These are phyloP conservation scores for Listrodromus nycthemerus DNA, from an alignment of 2,888 invertebrate species.

Conservation along the genomic window DNA sequence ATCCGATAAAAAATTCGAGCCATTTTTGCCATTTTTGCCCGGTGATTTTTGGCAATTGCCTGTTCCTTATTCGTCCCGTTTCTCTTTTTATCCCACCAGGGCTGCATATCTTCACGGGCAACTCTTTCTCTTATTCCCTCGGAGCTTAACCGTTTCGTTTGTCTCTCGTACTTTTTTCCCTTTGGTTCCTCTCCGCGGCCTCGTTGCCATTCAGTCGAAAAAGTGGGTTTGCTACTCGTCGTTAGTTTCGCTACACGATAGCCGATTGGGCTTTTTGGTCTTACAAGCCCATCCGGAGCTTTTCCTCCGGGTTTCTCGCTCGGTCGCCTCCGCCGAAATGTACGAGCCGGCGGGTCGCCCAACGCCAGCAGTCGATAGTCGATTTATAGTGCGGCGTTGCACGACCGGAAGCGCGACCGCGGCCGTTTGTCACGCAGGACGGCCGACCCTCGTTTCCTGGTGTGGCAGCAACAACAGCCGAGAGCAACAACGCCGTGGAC, in stretches of 20 bases:
- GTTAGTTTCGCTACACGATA: conserved; percentile 42
- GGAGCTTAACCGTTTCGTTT: background rate
- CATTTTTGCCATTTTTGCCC: conserved; percentile 53
- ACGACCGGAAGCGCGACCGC: conserved; percentile 67
- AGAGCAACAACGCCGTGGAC: conserved; percentile 16
- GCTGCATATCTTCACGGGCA: background rate
- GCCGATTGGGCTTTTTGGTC: conserved; percentile 33
- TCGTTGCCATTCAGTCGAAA: conserved; percentile 10
- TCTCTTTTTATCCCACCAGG: background rate
- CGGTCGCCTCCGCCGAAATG: conserved; percentile 43
- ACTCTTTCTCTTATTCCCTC: background rate
- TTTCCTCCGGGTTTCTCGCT: conserved; percentile 17
- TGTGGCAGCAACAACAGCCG: conserved; percentile 20
- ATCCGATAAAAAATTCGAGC: too few relatives aligned
- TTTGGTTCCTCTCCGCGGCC: background rate
- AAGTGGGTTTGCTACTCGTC: conserved; percentile 10
- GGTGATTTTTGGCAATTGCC: conserved; percentile 10
- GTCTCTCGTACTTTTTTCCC: background rate
- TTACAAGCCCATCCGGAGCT: conserved; percentile 6
- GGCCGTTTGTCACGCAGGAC: conserved; percentile 64
- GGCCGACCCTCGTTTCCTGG: conserved; percentile 29
- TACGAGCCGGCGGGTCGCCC: conserved; percentile 59
- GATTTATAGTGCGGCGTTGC: conserved; percentile 69
- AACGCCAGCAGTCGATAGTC: conserved; percentile 67
- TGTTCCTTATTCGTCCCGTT: conserved; percentile 5